Conservation (phyloP, 2,888 invertebrate species). For the Lissocephala sabroskyi region DNA sequence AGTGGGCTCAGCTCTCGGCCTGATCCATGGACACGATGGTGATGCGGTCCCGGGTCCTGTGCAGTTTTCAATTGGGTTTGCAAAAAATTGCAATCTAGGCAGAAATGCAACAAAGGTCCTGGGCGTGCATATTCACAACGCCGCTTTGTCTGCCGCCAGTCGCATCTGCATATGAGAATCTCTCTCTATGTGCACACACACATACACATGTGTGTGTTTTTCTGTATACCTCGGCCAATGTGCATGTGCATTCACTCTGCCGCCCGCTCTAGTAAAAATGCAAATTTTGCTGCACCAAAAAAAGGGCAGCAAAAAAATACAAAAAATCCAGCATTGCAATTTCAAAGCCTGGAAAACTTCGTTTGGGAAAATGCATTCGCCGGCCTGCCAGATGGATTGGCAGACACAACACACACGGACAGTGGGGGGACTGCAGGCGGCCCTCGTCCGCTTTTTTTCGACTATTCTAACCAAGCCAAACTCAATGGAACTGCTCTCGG, state of each 20-base stretch:
- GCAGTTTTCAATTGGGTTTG: constrained; percentile 43
- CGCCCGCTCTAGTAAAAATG: constrained; percentile 45
- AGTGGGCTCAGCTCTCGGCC: constrained; percentile 15
- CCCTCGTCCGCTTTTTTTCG: background rate
- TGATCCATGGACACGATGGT: no score
- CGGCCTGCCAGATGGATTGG: constrained; percentile 9
- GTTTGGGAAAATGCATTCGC: constrained; percentile 54
- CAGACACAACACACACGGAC: background rate
- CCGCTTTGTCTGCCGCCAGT: constrained; percentile 36
- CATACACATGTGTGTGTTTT: constrained; percentile 17
- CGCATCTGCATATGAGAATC: no score
- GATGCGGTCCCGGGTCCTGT: constrained; percentile 16
- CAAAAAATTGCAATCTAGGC: constrained; percentile 66
- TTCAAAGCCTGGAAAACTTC: constrained; percentile 55
- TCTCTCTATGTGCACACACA: no score
- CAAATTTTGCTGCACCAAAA: constrained; percentile 41
- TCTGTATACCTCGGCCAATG: constrained; percentile 2
- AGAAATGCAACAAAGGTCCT: constrained; percentile 64
- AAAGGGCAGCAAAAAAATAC: constrained; percentile 18
- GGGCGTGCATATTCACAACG: constrained; percentile 33
- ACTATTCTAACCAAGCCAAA: constrained; percentile 9
- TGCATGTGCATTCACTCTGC: constrained; percentile 41
- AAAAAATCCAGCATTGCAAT: constrained; percentile 50
- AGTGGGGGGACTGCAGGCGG: background rate
- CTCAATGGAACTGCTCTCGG: background rate